Evolutionary conservation across 2,888 invertebrate genomes (phyloP).

Genomic region (Steromphala cineraria): DNA sequence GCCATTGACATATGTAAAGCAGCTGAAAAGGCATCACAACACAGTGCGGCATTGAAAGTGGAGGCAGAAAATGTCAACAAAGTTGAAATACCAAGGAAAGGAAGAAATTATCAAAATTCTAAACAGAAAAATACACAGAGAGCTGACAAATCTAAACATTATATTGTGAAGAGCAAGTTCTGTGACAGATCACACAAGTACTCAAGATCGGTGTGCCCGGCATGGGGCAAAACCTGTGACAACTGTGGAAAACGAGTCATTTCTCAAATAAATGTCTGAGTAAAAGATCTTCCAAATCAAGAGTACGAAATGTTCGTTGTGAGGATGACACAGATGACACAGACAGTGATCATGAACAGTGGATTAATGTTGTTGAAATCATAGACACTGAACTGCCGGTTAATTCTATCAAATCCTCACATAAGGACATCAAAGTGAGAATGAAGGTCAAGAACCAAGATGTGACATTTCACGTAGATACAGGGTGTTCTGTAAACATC

Average conservation of each 20-base stretch:
- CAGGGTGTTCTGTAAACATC: no score
- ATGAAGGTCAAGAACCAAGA: background rate
- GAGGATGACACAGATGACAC: no score
- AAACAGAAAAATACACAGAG: background rate
- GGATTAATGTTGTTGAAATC: background rate
- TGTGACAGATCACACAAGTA: background rate
- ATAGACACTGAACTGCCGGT: background rate
- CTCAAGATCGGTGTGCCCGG: background rate
- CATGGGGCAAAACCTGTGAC: background rate
- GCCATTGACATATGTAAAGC: background rate
- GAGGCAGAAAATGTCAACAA: background rate
- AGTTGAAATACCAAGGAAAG: background rate
- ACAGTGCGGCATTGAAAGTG: background rate
- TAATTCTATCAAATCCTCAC: no score
- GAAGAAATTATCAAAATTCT: background rate
- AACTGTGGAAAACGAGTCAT: background rate
- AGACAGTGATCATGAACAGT: background rate
- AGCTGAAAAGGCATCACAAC: background rate
- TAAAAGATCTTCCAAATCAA: background rate
- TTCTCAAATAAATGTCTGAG: background rate
- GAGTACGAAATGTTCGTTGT: background rate
- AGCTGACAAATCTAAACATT: background rate
- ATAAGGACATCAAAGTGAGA: no score
- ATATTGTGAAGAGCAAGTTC: background rate
- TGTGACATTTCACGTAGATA: background rate